Base-by-base conservation (phyloP, 2,113 vertebrate genomes). In the Rana temporaria region DNA sequence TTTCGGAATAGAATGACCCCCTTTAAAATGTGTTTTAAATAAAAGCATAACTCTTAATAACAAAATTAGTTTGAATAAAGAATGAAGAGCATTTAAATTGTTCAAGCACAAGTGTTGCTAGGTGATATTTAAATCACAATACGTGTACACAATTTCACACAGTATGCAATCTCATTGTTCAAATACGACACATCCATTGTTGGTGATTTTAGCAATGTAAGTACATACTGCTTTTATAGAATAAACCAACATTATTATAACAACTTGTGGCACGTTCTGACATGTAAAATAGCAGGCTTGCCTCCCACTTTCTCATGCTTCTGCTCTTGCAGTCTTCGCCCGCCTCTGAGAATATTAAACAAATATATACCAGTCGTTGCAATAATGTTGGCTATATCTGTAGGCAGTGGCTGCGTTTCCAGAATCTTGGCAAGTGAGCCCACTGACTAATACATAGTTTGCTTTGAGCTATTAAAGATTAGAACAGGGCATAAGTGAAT, bases 401-500 rank as follows among this genome's bases (percentile, higher is more conserved):
- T 70, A 68, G 67, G 78, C 67, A 80, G 78, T 56, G 20, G 30
- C 64, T 57, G 34, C 55, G 16, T 66, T 71, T 81, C 5, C 56
- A 69, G 52, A 56, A 55, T 55, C 12, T 70, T 67, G 72, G 74
- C 78, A 81, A 81, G 24, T 59, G 24, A 71, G 67, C 26, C 48
- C 48, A 15, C 68, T 66, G 60, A 76, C 67, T 81, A 71, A 75
- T 82, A 63, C 71, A 68, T 83, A 48, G 52, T 68, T 76, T 32
- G 62, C 64, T 76, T 76, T 52, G 42, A 83, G 72, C 63, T 57
- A 83, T 67, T 68, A 76, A 74, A 82, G 48, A 82, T 75, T 82
- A 82, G 70, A 75, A 66, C 32, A 52, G 81, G 71, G 81, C 71
- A 83, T 67, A 83, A 76, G 71, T 83, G 72, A 76, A 76, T 83